Evolutionary conservation across 2,888 invertebrate genomes (phyloP).

Genomic region (Spisula solida): DNA sequence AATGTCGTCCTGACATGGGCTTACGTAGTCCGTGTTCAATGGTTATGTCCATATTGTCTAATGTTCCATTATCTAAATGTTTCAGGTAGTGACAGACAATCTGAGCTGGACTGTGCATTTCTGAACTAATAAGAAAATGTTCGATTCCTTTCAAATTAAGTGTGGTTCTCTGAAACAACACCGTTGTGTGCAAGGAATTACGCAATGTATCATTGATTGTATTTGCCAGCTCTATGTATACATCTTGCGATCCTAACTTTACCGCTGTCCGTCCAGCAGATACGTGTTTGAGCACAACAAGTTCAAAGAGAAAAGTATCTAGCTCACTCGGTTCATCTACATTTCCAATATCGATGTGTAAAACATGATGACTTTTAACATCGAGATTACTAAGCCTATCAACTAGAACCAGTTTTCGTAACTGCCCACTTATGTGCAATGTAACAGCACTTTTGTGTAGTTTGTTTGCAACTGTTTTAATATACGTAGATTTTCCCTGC

Average conservation of each 20-base stretch:
- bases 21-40: constrained; percentile 51
- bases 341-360: constrained; percentile 76
- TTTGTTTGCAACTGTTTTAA: constrained; percentile 59
- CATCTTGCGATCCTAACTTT: constrained; percentile 55
- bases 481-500: constrained; percentile 71
- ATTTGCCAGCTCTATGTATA: constrained; percentile 76
- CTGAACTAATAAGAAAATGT: constrained; percentile 64
- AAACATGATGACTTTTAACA: constrained; percentile 53
- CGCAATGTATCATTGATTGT: constrained; percentile 69
- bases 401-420: constrained; percentile 59
- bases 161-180: constrained; percentile 65
- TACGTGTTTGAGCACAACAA: constrained; percentile 70
- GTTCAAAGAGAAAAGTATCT: constrained; percentile 75
- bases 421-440: constrained; percentile 75
- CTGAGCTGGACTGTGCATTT: constrained; percentile 75
- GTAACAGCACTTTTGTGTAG: constrained; percentile 43
- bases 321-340: constrained; percentile 65
- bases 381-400: constrained; percentile 51
- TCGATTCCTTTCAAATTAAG: constrained; percentile 66
- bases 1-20: constrained; percentile 56
- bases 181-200: constrained; percentile 72
- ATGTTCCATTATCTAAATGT: constrained; percentile 43
- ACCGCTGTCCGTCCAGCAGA: constrained; percentile 58
- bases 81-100: constrained; percentile 75
- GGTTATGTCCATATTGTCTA: constrained; percentile 68